These are phyloP conservation scores for Guaruba guarouba DNA, from an alignment of 2,113 vertebrate species.

Conservation along the genomic window DNA sequence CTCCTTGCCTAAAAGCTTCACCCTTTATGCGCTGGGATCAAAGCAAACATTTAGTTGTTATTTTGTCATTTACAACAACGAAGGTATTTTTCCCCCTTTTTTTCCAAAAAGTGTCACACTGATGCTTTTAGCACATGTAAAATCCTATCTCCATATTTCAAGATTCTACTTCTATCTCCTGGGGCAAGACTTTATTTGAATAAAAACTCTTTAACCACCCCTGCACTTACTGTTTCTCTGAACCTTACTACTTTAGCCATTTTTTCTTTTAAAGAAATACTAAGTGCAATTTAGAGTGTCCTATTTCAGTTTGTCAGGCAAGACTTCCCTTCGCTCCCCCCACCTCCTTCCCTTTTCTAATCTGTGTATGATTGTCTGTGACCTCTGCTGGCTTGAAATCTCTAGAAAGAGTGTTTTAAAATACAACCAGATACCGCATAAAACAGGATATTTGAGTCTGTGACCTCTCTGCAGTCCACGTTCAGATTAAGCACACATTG, in stretches of 20 bases:
- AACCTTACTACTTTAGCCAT: background rate
- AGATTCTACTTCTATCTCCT: constrained; percentile 53
- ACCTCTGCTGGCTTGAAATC: constrained; percentile 34
- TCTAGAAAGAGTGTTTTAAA: constrained; percentile 40
- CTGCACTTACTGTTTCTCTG: constrained; percentile 32
- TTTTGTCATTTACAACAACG: constrained; percentile 65
- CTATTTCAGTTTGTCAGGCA: constrained; percentile 29
- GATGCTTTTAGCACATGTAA: constrained; percentile 73
- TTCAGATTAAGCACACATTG: constrained; percentile 19
- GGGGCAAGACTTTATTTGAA: constrained; percentile 61
- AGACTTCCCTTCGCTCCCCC: background rate
- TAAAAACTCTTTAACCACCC: constrained; percentile 58
- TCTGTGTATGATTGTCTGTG: constrained; percentile 41
- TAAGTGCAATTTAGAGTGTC: constrained; percentile 30
- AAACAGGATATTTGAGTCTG: constrained; percentile 35
- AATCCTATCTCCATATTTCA: constrained; percentile 47
- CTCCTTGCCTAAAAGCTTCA: constrained; percentile 99
- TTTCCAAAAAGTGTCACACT: constrained; percentile 56
- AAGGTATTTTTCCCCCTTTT: constrained; percentile 6
- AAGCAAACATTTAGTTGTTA: constrained; percentile 72
- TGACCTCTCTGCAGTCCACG: background rate
- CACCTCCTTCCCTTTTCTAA: constrained; percentile 37
- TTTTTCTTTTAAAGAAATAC: constrained; percentile 45
- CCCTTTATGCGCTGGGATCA: constrained; percentile 92
- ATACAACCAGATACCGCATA: constrained; percentile 45